Base-by-base conservation (phyloP, 2,888 invertebrate species). In the Elysia crispata region DNA sequence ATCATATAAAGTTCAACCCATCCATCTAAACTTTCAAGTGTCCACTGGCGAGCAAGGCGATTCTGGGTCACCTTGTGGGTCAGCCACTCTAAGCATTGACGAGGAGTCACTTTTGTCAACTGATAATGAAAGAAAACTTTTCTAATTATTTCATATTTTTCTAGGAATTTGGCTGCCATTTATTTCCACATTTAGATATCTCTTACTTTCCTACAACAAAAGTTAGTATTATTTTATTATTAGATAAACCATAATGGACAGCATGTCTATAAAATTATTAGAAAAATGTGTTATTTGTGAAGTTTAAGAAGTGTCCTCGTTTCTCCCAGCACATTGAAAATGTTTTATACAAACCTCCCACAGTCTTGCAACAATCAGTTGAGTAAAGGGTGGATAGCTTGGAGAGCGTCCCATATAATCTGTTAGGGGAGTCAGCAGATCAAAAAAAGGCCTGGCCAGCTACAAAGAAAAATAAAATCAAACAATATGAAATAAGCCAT, bases 1-100 rank as follows among this genome's bases (percentile, higher is more conserved):
- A 98, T 94, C 81, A 98, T 94, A 92, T 96, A 97, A 84, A 95
- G 95, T 91, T 98, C 97, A 79, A 97, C 94, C 97, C 98, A 98
- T 31, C 95, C 95, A 85, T 97, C 97, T 86, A 97, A 95, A n/a
- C 96, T 96, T 86, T 95, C 95, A n/a, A 98, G 93, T 20, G 97
- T 97, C 96, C 97, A 97, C 70, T 96, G 95, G 92, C 97, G 97
- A 0, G 97, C 97, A 73, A 96, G 94, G 91, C 97, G 96, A 93
- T 97, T 98, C 82, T 97, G 94, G 0, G 97, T 93, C 74, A 95
- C 93, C 85, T 93, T 92, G 49, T 89, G 86, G 18, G 92, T 90
- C 80, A 98, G 94, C 98, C 98, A 98, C 92, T 98, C 98, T 5
- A 98, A 93, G 72, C 97, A 97, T 13, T 96, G 96, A 91, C 97